Evolutionary conservation across 2,888 invertebrate genomes (phyloP).

Genomic region (Xanthia togata): DNA sequence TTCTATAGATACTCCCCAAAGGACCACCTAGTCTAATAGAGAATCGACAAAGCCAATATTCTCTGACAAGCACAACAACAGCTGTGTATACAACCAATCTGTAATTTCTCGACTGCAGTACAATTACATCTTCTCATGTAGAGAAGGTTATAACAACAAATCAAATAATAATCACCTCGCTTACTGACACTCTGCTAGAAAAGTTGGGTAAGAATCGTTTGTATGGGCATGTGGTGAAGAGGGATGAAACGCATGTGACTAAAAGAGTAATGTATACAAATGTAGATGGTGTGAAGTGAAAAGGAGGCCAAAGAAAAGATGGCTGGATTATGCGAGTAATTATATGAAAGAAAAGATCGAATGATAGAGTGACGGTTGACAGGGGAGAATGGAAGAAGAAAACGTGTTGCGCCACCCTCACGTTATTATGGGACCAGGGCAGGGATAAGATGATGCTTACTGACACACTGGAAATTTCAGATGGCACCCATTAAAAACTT

Average conservation of each 20-base stretch:
- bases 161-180: background rate
- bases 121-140: no score
- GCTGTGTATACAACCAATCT: background rate
- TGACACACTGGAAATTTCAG: background rate
- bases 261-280: background rate
- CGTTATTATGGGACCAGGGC: background rate
- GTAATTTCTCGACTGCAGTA: background rate
- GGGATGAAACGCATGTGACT: background rate
- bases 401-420: background rate
- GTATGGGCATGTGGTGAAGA: background rate
- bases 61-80: background rate
- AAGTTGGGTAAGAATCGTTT: background rate
- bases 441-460: background rate
- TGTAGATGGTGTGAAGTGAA: background rate
- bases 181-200: background rate
- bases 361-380: background rate
- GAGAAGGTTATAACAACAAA: background rate
- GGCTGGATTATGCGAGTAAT: background rate
- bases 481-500: background rate
- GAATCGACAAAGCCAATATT: constrained; percentile 26
- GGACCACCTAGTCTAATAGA: background rate
- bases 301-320: background rate
- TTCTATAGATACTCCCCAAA: constrained; percentile 12
- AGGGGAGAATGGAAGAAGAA: background rate
- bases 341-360: background rate